Evolutionary conservation across 2,888 invertebrate species (phyloP), one percentile per base, ranked within the genome.

Genomic region (Chrysolina oricalcia): DNA sequence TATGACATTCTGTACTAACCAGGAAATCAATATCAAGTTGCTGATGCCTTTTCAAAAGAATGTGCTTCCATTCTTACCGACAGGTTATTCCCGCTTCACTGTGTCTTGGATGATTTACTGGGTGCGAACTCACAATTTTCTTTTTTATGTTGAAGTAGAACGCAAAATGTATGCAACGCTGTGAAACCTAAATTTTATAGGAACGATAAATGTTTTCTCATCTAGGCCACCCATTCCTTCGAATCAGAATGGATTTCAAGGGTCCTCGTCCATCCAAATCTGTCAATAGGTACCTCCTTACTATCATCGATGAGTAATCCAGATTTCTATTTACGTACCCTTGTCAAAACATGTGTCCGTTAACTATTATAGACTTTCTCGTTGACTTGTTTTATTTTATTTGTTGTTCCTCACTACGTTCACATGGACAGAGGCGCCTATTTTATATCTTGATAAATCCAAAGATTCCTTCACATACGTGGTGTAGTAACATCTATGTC

Each of bases 241-340:
- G 64, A 65, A 21, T 81, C 4, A 78, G 56, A 19, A 48, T 78
- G 19, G 75, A 80, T 65, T 70, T 70, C 43, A 70, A 70, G 10
- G 62, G 70, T 0, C 62, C 67, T 70, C 63, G 77, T 15, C 77
- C 77, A 23, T 66, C 73, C 4, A 65, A 50, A 67, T n/a, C n/a
- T n/a, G n/a, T n/a, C 3, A 78, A 80, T 48, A 41, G 23, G 59
- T 73, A 77, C 43, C 70, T 78, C 27, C 67, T 82, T n/a, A 79
- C 80, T 4, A 69, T 83, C 17, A 75, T 82, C 15, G 59, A 72
- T 67, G 72, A 66, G 17, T 72, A 40, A 48, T 72, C 72, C 9
- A 66, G 72, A 46, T 77, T 71, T 77, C 71, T 76, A n/a, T 80
- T 76, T 65, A 77, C 78, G 9, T 80, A 59, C 62, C 72, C 79